phyloP scores from a whole-genome alignment of 2,888 invertebrate genomes.

The Epinotia ramella region DNA sequence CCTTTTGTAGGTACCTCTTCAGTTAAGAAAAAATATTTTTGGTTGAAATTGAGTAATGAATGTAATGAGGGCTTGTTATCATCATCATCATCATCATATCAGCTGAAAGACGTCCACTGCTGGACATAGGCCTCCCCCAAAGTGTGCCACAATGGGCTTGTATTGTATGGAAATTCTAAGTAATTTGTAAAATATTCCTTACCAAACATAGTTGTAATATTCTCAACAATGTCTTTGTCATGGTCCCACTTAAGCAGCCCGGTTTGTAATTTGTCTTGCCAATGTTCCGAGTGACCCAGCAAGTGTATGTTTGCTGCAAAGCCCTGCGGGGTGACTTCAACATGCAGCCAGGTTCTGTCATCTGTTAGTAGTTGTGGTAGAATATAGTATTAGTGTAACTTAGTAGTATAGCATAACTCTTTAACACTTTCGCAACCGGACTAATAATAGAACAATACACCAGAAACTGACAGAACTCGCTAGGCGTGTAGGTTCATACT shows the following conservation, averaged over 20 bases:
- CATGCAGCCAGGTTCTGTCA: slow-evolving; percentile 73
- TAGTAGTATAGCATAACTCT: too few species aligned
- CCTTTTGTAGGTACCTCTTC: neutral
- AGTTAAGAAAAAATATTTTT: neutral
- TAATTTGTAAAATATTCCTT: slow-evolving; percentile 45
- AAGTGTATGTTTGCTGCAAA: slow-evolving; percentile 71
- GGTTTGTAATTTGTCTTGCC: slow-evolving; percentile 68
- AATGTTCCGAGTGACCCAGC: slow-evolving; percentile 67
- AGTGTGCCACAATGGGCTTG: too few species aligned
- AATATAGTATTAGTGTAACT: too few species aligned
- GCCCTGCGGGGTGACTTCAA: slow-evolving; percentile 72
- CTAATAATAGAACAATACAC: too few species aligned
- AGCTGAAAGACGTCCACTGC: too few species aligned
- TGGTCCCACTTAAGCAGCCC: slow-evolving; percentile 74
- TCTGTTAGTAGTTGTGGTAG: slow-evolving; percentile 54
- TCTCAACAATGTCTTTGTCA: slow-evolving; percentile 74
- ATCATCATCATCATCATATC: too few species aligned
- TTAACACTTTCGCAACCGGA: too few species aligned
- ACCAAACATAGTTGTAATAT: slow-evolving; percentile 73
- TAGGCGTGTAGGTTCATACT: too few species aligned
- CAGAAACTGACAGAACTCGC: too few species aligned
- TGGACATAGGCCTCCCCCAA: too few species aligned
- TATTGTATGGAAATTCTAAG: neutral
- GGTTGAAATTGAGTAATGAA: neutral
- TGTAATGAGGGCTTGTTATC: too few species aligned